Percentiles rank a stretch among this genome's conserved stretches.
These are phyloP conservation scores for Danaus plexippus DNA, from an alignment of 1,140 invertebrate species.

Conservation along the genomic window DNA sequence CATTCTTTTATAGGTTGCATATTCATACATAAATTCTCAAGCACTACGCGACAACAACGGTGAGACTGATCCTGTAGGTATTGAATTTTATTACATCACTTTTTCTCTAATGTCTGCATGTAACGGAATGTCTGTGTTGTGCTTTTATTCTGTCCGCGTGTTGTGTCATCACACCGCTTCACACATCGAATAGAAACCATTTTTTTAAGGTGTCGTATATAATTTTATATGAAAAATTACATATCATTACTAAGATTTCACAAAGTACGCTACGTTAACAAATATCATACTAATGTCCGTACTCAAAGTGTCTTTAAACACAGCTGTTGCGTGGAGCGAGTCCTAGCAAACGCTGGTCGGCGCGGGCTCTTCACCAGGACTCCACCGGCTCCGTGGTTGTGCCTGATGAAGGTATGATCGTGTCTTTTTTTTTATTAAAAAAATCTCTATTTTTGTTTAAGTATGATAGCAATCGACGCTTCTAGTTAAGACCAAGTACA, in stretches of 20 bases:
- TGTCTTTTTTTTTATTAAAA: background rate
- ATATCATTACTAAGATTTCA: too few relatives aligned
- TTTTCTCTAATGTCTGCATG: slow-evolving; percentile 28
- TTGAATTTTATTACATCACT: slow-evolving; percentile 35
- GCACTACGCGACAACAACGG: slow-evolving; percentile 52
- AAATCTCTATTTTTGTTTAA: too few relatives aligned
- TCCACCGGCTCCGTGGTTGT: slow-evolving; percentile 80
- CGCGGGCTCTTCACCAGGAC: slow-evolving; percentile 71
- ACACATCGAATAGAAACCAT: too few relatives aligned
- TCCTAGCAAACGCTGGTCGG: slow-evolving; percentile 61
- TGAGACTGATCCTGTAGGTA: slow-evolving; percentile 75
- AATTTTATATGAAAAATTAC: too few relatives aligned
- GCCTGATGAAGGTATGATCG: slow-evolving; percentile 64
- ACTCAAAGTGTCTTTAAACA: too few relatives aligned
- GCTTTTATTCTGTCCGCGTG: background rate
- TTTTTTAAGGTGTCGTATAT: background rate
- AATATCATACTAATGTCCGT: too few relatives aligned
- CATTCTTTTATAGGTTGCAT: slow-evolving; percentile 70
- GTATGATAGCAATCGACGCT: too few relatives aligned
- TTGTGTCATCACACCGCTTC: background rate
- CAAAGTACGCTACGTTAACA: too few relatives aligned
- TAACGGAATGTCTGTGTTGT: slow-evolving; percentile 6
- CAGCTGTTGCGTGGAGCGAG: slow-evolving; percentile 73
- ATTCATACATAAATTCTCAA: slow-evolving; percentile 63
- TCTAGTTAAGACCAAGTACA: too few relatives aligned